Conservation (phyloP, 2,113 vertebrate genomes). For the Cyanistes caeruleus region DNA sequence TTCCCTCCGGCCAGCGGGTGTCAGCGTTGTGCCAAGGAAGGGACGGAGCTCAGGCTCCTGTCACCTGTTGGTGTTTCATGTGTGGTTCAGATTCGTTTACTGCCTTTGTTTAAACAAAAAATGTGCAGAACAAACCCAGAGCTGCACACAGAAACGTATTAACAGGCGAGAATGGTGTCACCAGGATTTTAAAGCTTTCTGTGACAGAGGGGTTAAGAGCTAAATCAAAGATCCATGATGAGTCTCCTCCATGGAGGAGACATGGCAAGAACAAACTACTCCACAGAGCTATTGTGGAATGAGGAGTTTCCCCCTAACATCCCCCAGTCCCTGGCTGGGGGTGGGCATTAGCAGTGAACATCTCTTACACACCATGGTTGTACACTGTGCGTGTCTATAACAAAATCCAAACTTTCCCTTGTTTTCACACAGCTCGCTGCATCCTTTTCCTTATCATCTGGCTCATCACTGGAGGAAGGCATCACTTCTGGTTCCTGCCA, state of each 20-base stretch:
- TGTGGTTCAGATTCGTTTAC: not conserved
- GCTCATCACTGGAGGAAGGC: constrained; percentile 94
- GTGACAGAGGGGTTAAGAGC: not conserved
- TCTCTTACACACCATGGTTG: not conserved
- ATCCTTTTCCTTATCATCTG: constrained; percentile 98
- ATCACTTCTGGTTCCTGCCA: constrained; percentile 99
- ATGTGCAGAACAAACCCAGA: not conserved
- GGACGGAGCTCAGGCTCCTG: rapidly evolving
- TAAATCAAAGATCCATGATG: not conserved
- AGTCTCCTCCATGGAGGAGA: not conserved
- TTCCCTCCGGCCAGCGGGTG: constrained; percentile 25
- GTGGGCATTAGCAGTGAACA: not conserved
- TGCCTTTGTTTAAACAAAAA: not conserved
- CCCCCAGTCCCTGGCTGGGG: not conserved
- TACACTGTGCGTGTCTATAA: not conserved
- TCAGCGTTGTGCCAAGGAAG: not conserved
- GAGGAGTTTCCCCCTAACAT: rapidly evolving
- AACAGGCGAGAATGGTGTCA: not conserved
- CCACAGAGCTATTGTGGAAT: not conserved
- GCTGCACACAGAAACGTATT: not conserved
- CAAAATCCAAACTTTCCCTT: not conserved
- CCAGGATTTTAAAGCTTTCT: not conserved
- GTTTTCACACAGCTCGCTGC: constrained; percentile 84
- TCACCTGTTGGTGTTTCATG: not conserved
- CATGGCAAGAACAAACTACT: rapidly evolving